phyloP scores from a whole-genome alignment of 53 echinoderm and acorn worm species.

The Pentamera pediparva region DNA sequence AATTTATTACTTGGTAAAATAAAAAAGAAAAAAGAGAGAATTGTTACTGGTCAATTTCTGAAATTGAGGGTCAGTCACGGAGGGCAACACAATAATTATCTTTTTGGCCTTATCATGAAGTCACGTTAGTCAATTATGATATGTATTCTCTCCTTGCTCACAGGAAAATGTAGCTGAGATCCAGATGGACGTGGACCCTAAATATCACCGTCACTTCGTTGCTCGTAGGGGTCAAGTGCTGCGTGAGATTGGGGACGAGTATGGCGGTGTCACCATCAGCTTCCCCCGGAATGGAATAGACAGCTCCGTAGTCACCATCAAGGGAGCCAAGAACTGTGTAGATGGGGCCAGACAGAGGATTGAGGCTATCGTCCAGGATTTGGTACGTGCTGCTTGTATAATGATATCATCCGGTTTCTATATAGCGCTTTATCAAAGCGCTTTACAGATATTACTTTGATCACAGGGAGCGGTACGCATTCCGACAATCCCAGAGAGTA shows the following conservation, averaged over 20 bases:
- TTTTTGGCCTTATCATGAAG: no score
- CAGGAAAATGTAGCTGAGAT: conserved; percentile 85
- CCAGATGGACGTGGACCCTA: conserved; percentile 87
- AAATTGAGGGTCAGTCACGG: no score
- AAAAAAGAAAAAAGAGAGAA: not conserved
- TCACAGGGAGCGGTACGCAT: no score
- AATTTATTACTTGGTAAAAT: not conserved
- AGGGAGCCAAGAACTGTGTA: conserved; percentile 94
- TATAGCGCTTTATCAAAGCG: no score
- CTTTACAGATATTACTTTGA: no score
- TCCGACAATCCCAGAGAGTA: no score
- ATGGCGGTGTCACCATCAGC: conserved; percentile 94
- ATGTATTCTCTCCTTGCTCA: not conserved
- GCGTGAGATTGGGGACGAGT: conserved; percentile 95
- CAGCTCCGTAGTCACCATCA: conserved; percentile 80
- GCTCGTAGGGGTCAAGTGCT: conserved; percentile 89
- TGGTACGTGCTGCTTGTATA: conserved; percentile 60
- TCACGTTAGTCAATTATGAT: no score
- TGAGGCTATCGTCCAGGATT: conserved; percentile 70
- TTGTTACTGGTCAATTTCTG: not conserved
- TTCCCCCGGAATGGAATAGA: conserved; percentile 87
- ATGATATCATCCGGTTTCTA: no score
- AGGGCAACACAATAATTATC: no score
- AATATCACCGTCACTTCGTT: conserved; percentile 95
- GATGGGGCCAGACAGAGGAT: conserved; percentile 77